Evolutionary conservation across 2,888 invertebrate genomes (phyloP).

Genomic region (Tortrix viridana): DNA sequence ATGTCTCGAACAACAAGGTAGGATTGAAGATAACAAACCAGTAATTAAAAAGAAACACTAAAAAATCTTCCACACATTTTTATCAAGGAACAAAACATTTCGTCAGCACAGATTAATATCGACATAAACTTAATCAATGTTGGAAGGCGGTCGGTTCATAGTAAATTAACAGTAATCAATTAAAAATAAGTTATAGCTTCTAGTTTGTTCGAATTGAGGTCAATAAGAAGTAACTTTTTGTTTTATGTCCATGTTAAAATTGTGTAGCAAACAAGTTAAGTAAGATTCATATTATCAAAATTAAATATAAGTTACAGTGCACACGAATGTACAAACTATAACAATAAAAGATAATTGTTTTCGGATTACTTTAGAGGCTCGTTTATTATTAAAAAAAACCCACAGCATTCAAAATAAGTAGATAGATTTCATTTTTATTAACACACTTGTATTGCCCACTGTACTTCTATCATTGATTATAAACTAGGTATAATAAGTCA

Average conservation of each 20-base stretch:
- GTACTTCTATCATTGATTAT: too few species aligned
- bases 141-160: constrained; percentile 66
- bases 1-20: too few species aligned
- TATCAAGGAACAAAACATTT: constrained; percentile 50
- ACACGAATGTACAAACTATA: too few species aligned
- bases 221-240: constrained; percentile 62
- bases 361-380: constrained; percentile 1
- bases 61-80: not conserved
- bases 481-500: too few species aligned
- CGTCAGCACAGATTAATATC: constrained; percentile 56
- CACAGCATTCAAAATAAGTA: too few species aligned
- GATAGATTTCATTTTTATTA: too few species aligned
- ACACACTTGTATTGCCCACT: too few species aligned
- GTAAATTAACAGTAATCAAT: constrained; percentile 75
- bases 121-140: constrained; percentile 74
- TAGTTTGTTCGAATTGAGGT: constrained; percentile 56
- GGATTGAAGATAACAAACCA: too few species aligned
- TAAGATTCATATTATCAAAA: constrained; percentile 27
- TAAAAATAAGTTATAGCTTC: constrained; percentile 70
- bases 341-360: not conserved
- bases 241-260: constrained; percentile 69
- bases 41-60: too few species aligned
- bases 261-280: constrained; percentile 58
- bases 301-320: not conserved
- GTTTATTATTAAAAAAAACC: not conserved